Evolutionary conservation across 1,140 invertebrate genomes (phyloP), one percentile per base, ranked within the genome.

Genomic region (Penaeus indicus): DNA sequence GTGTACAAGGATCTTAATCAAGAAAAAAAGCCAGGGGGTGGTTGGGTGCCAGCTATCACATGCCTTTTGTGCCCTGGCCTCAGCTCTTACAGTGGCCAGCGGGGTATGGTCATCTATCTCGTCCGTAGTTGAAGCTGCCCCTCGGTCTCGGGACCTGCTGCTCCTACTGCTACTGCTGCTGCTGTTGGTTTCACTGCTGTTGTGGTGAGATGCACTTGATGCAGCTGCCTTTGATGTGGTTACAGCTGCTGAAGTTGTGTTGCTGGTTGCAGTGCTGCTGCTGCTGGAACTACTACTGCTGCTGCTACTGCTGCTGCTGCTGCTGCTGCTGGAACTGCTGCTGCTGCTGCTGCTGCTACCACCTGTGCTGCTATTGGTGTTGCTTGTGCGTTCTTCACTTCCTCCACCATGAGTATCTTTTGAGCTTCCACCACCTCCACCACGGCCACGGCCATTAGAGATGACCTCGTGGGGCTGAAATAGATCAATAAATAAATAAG

Each of bases 1-100:
- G 60, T 85, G 83, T 77, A 72, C 77, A 27, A 77, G 83, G 83
- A 77, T 42, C 67, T 75, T 85, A 42, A 77, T 60, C 83, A 67
- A 85, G 77, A 38, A 85, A 85, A 85, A 85, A 72, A 32, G 47
- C 47, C 83, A 67, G 77, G 47, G 72, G 72, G 83, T 85, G 69
- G 83, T 85, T 85, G 85, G 85, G 85, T 87, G 85, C 85, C 79
- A 88, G 80, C 80, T 78, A 84, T 83, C 64, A 83, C 86, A 83
- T 88, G 81, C 86, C 86, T 88, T 88, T 84, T 88, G 86, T 63
- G 86, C 86, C 80, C 67, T 88, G 86, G 89, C 91, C 87, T 84
- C 83, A 85, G 81, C 83, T 67, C 88, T 89, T 80, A 89, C 82
- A 67, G 88, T 89, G 69, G 88, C 88, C 83, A 85, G 88, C 27